A percentile compares a stretch with the other conserved stretches of the same genome.
phyloP scores from a whole-genome alignment of 1,140 invertebrate species.

The Heliconius melpomene region DNA sequence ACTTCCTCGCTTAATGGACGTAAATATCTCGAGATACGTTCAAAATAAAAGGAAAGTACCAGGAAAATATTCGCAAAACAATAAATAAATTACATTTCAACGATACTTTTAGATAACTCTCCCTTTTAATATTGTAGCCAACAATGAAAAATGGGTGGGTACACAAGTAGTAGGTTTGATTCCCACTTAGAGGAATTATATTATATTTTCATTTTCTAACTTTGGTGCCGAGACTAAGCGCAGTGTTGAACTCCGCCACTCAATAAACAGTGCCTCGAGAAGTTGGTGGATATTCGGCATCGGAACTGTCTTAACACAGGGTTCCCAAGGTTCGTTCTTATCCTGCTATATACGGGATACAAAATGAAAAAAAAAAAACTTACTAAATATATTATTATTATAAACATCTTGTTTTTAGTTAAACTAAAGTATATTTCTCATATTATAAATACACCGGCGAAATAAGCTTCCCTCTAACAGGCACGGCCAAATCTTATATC shows the following conservation, averaged over 20 bases:
- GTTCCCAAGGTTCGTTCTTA: no score
- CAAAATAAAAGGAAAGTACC: neutral
- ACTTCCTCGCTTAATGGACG: neutral
- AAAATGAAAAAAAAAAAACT: neutral
- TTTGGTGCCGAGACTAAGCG: no score
- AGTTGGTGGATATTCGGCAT: no score
- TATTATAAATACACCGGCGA: neutral
- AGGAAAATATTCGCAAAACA: neutral
- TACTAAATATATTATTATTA: neutral
- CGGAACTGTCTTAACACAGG: no score
- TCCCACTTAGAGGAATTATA: no score
- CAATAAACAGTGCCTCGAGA: no score
- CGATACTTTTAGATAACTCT: neutral
- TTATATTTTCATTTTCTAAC: no score
- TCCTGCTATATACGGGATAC: no score
- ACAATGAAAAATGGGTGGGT: neutral
- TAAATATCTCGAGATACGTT: neutral
- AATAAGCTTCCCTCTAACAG: slow-evolving; percentile 12
- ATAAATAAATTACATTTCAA: slow-evolving; percentile 1
- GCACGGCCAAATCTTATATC: slow-evolving; percentile 31
- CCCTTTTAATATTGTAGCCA: neutral
- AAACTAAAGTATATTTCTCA: neutral
- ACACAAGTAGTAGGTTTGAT: no score
- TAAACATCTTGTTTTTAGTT: neutral
- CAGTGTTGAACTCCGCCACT: no score